Conservation (phyloP, 2,888 invertebrate species). For the Campopleginae sp. region DNA sequence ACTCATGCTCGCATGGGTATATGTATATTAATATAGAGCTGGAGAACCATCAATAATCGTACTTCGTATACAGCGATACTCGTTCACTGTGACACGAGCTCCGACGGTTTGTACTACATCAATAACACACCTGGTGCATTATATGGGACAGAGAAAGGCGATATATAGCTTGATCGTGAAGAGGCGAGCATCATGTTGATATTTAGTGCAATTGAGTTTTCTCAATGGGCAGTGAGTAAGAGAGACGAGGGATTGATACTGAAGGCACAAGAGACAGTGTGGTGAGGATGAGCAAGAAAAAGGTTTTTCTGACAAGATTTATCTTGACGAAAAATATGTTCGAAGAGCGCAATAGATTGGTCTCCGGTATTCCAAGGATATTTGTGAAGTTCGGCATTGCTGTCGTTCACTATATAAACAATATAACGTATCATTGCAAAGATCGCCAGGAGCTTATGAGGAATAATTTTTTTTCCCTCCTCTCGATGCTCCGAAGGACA, state of each 20-base stretch:
- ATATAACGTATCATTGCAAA: neutral
- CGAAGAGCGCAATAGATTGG: neutral
- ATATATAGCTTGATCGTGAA: neutral
- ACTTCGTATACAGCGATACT: slow-evolving; percentile 33
- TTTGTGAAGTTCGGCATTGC: neutral
- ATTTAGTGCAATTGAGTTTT: slow-evolving; percentile 5
- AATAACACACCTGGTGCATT: slow-evolving; percentile 32
- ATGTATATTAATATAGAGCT: slow-evolving; percentile 15
- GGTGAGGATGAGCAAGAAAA: too few relatives aligned
- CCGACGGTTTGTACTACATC: slow-evolving; percentile 40
- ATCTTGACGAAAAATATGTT: neutral
- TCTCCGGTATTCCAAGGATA: neutral
- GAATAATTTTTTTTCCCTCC: neutral
- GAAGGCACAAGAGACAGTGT: neutral
- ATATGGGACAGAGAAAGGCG: neutral
- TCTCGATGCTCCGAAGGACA: neutral
- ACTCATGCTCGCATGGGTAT: neutral
- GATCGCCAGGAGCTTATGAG: neutral
- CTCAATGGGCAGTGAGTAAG: neutral
- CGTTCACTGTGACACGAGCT: slow-evolving; percentile 29
- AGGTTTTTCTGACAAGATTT: neutral
- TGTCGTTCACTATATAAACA: neutral
- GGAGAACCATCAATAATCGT: slow-evolving; percentile 53
- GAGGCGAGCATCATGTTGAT: neutral
- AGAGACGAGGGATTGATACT: neutral